phyloP scores from a whole-genome alignment of 2,113 vertebrate species.

The Acrocephalus kingi region DNA sequence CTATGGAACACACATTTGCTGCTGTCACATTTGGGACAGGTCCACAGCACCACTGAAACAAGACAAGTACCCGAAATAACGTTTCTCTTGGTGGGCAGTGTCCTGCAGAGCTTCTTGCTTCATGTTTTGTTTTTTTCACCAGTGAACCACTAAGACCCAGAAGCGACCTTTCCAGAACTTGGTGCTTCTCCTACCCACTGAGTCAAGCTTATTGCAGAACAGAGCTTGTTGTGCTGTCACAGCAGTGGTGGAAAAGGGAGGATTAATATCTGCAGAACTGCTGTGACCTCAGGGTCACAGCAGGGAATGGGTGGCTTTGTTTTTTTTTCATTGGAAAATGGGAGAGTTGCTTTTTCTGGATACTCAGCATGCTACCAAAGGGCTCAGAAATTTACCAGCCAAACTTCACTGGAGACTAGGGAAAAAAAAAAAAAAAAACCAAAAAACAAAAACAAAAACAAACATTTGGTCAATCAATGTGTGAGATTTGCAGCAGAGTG shows the following conservation, averaged over 20 bases:
- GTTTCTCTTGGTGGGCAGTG: neutral
- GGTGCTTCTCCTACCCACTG: neutral
- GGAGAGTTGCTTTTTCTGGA: neutral
- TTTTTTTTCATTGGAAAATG: neutral
- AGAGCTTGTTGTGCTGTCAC: neutral
- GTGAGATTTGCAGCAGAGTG: neutral
- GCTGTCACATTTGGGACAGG: neutral
- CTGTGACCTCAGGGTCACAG: neutral
- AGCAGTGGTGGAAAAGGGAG: neutral
- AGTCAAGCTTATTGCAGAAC: neutral
- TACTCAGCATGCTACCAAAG: neutral
- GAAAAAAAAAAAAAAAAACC: neutral
- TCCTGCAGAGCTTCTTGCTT: neutral
- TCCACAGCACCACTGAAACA: neutral
- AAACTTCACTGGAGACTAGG: neutral
- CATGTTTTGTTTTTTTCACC: neutral
- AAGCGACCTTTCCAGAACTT: neutral
- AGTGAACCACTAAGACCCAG: neutral
- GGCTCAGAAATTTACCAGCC: conserved; percentile 56
- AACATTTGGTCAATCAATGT: neutral
- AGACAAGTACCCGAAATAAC: neutral
- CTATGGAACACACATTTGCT: neutral
- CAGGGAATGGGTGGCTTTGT: neutral
- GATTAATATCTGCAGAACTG: neutral
- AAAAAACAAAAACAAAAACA: neutral